phyloP scores from a whole-genome alignment of 2,797 vertebrate species.

The Poecile montanus region DNA sequence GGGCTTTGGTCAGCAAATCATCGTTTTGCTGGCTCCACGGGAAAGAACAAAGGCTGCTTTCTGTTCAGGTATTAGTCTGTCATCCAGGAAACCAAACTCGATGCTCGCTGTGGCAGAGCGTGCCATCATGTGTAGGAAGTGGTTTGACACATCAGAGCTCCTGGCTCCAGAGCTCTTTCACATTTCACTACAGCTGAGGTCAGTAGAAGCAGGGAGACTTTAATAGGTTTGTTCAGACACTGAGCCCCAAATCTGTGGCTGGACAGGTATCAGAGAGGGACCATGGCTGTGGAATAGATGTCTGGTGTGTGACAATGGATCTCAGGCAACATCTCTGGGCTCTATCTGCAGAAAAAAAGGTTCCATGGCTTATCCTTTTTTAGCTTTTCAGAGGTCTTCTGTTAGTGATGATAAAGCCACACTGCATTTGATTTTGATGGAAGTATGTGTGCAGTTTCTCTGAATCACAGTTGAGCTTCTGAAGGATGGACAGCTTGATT shows the following conservation, averaged over 20 bases:
- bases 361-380: not conserved
- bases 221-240: not conserved
- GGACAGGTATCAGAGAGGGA: not conserved
- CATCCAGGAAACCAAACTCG: conserved; percentile 51
- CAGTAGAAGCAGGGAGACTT: not conserved
- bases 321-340: not conserved
- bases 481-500: not conserved
- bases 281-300: fast-evolving
- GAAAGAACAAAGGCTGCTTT: not conserved
- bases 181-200: not conserved
- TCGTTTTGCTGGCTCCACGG: not conserved
- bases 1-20: not conserved
- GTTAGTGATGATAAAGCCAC: not conserved
- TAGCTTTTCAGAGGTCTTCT: not conserved
- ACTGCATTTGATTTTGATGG: not conserved
- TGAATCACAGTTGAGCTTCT: not conserved
- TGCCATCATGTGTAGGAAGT: conserved; percentile 30
- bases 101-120: not conserved
- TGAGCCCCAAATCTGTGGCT: not conserved
- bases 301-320: not conserved
- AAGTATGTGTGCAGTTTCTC: not conserved
- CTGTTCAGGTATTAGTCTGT: conserved; percentile 32
- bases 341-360: not conserved
- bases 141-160: conserved; percentile 57
- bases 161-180: not conserved